phyloP scores from a whole-genome alignment of 1,140 invertebrate genomes.

The Drosophila elegans region DNA sequence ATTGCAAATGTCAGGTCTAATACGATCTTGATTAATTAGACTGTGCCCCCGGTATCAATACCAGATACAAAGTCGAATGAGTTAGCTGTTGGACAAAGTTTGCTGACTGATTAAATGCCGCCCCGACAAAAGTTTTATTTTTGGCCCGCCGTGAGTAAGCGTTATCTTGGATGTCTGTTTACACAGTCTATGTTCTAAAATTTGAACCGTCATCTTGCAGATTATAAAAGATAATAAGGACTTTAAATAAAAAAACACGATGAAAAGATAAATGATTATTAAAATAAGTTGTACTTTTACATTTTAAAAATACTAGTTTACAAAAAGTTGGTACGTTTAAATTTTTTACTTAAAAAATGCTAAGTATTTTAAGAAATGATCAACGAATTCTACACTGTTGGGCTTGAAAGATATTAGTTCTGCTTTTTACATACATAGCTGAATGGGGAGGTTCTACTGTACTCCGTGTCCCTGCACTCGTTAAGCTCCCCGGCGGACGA shows the following conservation, averaged over 20 bases:
- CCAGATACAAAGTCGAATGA: constrained; percentile 54
- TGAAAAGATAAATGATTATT: too few relatives aligned
- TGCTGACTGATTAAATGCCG: constrained; percentile 38
- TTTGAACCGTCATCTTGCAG: background rate
- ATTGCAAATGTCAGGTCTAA: background rate
- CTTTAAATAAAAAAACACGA: too few relatives aligned
- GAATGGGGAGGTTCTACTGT: background rate
- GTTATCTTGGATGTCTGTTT: constrained; percentile 44
- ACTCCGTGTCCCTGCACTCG: background rate
- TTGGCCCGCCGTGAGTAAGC: background rate
- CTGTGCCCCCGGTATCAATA: constrained; percentile 15
- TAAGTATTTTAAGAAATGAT: too few relatives aligned
- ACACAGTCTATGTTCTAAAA: constrained; percentile 9
- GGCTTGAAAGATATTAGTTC: too few relatives aligned
- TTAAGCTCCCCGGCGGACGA: constrained; percentile 24
- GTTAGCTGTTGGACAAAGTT: constrained; percentile 60
- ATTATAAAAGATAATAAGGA: too few relatives aligned
- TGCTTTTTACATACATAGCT: too few relatives aligned
- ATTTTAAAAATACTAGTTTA: too few relatives aligned
- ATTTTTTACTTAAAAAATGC: too few relatives aligned
- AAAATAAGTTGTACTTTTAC: too few relatives aligned
- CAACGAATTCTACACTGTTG: too few relatives aligned
- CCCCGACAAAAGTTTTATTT: constrained; percentile 31
- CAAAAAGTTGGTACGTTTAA: too few relatives aligned
- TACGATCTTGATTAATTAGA: constrained; percentile 1